A percentile compares a stretch with the other conserved stretches of the same genome.
phyloP scores from a whole-genome alignment of 1,140 invertebrate genomes.

The Lordiphosa clarofinis region DNA sequence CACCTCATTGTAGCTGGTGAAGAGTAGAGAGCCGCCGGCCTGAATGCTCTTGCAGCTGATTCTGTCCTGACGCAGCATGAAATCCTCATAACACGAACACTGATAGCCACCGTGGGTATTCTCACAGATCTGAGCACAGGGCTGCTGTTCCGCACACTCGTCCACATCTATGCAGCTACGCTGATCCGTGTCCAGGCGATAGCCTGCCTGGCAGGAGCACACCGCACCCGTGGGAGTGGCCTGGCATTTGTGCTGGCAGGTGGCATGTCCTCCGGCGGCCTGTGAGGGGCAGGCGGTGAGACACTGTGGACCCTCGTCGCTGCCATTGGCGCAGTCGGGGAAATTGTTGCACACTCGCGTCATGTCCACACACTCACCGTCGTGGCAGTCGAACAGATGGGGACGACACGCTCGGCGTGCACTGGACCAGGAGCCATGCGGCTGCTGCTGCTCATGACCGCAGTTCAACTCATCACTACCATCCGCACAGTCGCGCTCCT shows the following conservation, averaged over 20 bases:
- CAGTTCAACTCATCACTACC: conserved; percentile 84
- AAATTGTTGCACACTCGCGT: conserved; percentile 82
- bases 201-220: conserved; percentile 90
- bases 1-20: conserved; percentile 81
- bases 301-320: conserved; percentile 66
- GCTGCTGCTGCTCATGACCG: conserved; percentile 73
- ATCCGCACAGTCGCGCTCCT: conserved; percentile 84
- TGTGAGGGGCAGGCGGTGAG: conserved; percentile 48
- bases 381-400: conserved; percentile 79
- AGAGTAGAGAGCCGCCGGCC: conserved; percentile 80
- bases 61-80: conserved; percentile 82
- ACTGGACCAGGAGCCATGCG: conserved; percentile 11
- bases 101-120: conserved; percentile 86
- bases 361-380: conserved; percentile 81
- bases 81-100: conserved; percentile 88
- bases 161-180: conserved; percentile 84
- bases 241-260: conserved; percentile 81
- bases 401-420: conserved; percentile 40
- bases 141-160: conserved; percentile 84
- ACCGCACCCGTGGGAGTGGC: conserved; percentile 78
- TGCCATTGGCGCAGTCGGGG: conserved; percentile 82
- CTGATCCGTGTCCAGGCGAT: conserved; percentile 82
- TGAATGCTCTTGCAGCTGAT: conserved; percentile 86
- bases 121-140: conserved; percentile 89
- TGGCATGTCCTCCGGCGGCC: conserved; percentile 30